Evolutionary conservation across 2,888 invertebrate genomes (phyloP).

Genomic region (Drosophila formosana): DNA sequence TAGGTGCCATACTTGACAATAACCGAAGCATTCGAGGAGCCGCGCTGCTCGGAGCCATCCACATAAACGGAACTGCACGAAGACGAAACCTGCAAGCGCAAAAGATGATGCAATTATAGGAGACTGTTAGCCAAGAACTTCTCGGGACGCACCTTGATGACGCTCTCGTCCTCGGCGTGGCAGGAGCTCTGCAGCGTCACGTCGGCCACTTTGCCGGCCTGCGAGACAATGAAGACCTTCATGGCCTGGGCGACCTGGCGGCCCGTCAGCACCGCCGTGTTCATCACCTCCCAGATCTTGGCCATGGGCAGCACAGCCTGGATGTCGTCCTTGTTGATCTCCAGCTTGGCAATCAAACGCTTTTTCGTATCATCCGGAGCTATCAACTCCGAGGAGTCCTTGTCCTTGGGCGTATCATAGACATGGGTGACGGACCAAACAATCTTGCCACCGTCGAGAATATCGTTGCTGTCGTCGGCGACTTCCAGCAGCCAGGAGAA

Average conservation of each 20-base stretch:
- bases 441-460: constrained; percentile 93
- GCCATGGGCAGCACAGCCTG: constrained; percentile 97
- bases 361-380: constrained; percentile 85
- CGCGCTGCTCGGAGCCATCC: constrained; percentile 97
- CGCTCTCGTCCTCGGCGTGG: constrained; percentile 97
- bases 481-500: constrained; percentile 97
- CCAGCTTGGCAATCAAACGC: constrained; percentile 92
- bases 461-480: constrained; percentile 90
- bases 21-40: constrained; percentile 97
- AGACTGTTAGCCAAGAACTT: not conserved
- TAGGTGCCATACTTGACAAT: constrained; percentile 96
- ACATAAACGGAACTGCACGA: constrained; percentile 98
- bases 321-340: constrained; percentile 96
- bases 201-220: constrained; percentile 97
- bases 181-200: constrained; percentile 97
- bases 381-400: constrained; percentile 78
- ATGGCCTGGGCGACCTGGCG: constrained; percentile 97
- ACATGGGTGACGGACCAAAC: constrained; percentile 94
- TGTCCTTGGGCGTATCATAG: constrained; percentile 86
- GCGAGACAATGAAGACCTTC: constrained; percentile 97
- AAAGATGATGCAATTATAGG: not conserved
- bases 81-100: constrained; percentile 92
- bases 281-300: constrained; percentile 98
- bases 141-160: constrained; percentile 92
- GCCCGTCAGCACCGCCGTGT: constrained; percentile 97